A percentile compares a stretch with the other conserved stretches of the same genome.
These are phyloP conservation scores for Drosophila demipolita DNA, from an alignment of 2,888 invertebrate species.

Conservation along the genomic window DNA sequence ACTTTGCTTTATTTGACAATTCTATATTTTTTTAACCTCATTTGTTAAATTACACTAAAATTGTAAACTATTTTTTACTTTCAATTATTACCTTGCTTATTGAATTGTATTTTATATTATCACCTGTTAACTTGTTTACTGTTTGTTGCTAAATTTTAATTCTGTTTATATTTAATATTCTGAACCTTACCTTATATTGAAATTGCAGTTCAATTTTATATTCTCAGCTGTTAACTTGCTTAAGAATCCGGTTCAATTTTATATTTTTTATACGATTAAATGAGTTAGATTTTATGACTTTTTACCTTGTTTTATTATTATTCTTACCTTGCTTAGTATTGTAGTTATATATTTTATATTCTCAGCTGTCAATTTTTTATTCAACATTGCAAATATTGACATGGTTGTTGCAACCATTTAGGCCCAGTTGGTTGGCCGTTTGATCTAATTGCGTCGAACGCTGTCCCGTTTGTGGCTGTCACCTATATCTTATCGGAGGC, in stretches of 20 bases:
- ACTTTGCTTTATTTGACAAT: too few species aligned
- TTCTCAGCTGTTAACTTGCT: not conserved
- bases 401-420: conserved; percentile 12
- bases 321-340: too few species aligned
- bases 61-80: not conserved
- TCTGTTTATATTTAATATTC: too few species aligned
- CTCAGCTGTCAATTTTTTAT: not conserved
- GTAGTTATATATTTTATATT: not conserved
- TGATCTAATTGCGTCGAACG: conserved; percentile 62
- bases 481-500: conserved; percentile 45
- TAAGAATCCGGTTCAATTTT: not conserved
- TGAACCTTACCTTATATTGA: too few species aligned
- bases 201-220: not conserved
- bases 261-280: too few species aligned
- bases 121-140: not conserved
- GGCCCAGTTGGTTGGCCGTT: conserved; percentile 11
- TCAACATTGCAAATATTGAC: not conserved
- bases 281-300: too few species aligned
- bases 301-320: too few species aligned
- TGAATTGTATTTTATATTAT: not conserved
- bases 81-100: not conserved
- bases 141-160: not conserved
- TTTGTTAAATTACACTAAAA: too few species aligned
- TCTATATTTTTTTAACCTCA: too few species aligned
- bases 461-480: conserved; percentile 52